Base-by-base conservation (phyloP, 2,888 invertebrate species). In the Actias luna region DNA sequence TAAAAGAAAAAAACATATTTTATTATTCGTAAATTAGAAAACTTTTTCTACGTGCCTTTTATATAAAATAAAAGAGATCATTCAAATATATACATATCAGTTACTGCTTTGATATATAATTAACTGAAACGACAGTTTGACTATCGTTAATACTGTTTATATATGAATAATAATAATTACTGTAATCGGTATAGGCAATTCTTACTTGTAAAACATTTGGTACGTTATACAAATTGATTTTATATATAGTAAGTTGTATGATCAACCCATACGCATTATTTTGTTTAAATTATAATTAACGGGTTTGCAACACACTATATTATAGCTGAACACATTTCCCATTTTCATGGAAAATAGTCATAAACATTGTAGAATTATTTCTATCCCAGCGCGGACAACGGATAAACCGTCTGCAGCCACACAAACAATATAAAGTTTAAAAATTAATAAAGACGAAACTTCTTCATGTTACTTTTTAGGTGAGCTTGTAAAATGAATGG, bases 361-460 rank as follows among this genome's bases (percentile, higher is more conserved):
- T 65, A 69, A 65, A 62, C 62, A 62, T 52, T 36, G 8, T 42
- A 61, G 63, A 63, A 71, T 67, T 72, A 71, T 70, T 66, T 63
- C 70, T 67, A 68, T 64, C 70, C 73, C 7, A 5, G 4, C 71
- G 64, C 73, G 73, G 72, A 80, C 84, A 80, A 83, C 79, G 82
- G 84, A 88, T 87, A 82, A 87, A 84, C 80, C 83, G 79, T 84
- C 85, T 77, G 88, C 85, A 87, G 85, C 83, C 88, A 80, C 78
- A 80, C 78, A 85, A 88, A 89, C 89, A 91, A 92, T 91, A 92
- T 90, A 91, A 92, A 92, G 92, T 92, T 92, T 87, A 88, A 92
- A 92, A 92, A 92, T 92, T 92, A 92, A 92, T 92, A 92, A 92
- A 91, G 92, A 90, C 78, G 85, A 85, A 92, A 92, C 86, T 92